These are phyloP conservation scores for Ammospiza nelsoni DNA, from an alignment of 2,113 vertebrate genomes.

Conservation along the genomic window DNA sequence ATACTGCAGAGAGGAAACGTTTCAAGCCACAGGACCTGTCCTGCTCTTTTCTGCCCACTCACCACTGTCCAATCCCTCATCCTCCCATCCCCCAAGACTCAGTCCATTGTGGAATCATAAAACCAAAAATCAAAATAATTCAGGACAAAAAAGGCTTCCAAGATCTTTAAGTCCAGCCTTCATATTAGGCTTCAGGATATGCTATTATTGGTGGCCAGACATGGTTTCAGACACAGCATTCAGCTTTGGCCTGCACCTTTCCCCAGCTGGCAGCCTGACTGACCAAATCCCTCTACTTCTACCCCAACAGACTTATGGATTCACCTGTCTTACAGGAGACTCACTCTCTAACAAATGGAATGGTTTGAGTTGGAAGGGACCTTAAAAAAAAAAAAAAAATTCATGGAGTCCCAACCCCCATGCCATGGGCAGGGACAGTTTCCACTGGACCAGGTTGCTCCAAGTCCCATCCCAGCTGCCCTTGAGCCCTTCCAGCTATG, in stretches of 20 bases:
- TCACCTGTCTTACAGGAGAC: not conserved
- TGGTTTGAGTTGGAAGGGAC: not conserved
- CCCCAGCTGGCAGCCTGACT: not conserved
- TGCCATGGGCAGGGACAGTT: not conserved
- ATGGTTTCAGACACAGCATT: not conserved
- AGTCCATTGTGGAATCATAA: not conserved
- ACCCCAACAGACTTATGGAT: not conserved
- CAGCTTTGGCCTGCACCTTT: not conserved
- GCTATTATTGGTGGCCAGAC: not conserved
- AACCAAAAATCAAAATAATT: not conserved
- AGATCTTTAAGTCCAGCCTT: not conserved
- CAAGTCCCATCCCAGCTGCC: not conserved
- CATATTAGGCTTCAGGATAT: not conserved
- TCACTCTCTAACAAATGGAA: not conserved
- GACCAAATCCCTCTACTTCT: not conserved
- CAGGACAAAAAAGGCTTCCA: not conserved
- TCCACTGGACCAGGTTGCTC: rapidly evolving
- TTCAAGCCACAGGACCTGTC: not conserved
- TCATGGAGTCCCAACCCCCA: not conserved
- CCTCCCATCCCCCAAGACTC: rapidly evolving
- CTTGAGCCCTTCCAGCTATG: not conserved
- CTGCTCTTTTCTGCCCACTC: not conserved
- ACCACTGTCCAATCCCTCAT: rapidly evolving
- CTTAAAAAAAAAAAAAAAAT: not conserved
- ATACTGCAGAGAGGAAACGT: not conserved